Base-by-base conservation (phyloP, 2,888 invertebrate genomes). In the Agonopterix arenella region DNA sequence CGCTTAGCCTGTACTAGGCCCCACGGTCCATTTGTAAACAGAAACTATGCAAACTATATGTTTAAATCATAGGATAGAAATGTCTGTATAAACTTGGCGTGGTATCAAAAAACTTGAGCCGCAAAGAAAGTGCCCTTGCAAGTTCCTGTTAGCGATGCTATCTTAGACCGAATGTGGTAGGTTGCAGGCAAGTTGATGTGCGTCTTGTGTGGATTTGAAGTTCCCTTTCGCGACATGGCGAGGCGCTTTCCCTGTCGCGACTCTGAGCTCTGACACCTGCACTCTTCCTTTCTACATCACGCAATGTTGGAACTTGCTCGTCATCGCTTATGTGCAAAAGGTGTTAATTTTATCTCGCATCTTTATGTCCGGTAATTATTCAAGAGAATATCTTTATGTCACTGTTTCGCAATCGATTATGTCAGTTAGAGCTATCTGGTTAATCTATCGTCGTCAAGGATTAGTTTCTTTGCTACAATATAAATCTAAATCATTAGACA, bases 241-340 rank as follows among this genome's bases (percentile, higher is more conserved):
- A 73, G 66, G 62, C 74, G 83, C 84, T 86, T 86, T 86, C 86
- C 76, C 86, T 76, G 76, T 79, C 80, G 80, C 76, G 73, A 70
- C 78, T 77, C 66, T 73, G 72, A 67, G 76, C 77, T 76, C 77
- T 78, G 80, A 78, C 81, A 81, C 73, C 74, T 77, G 73, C 77
- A 88, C 86, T 89, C 84, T 89, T 88, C 86, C 86, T 89, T 89
- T 89, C 86, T 78, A 80, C 72, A 62, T 75, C 73, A 75, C 65
- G 66, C 67, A 66, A 63, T 64, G 59, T 66, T 54, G 53, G 47
- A 41, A 52, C 51, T 46, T 50, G 60, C 62, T 57, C 57, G 57
- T 59, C 58, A 61, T 57, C 46, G 54, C 54, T 52, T 50, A 57
- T 58, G 53, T 54, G 58, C 53, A 54, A 47, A 57, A 55, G 47